Conservation (phyloP, 2,888 invertebrate genomes). For the Prionchulus punctatus region DNA sequence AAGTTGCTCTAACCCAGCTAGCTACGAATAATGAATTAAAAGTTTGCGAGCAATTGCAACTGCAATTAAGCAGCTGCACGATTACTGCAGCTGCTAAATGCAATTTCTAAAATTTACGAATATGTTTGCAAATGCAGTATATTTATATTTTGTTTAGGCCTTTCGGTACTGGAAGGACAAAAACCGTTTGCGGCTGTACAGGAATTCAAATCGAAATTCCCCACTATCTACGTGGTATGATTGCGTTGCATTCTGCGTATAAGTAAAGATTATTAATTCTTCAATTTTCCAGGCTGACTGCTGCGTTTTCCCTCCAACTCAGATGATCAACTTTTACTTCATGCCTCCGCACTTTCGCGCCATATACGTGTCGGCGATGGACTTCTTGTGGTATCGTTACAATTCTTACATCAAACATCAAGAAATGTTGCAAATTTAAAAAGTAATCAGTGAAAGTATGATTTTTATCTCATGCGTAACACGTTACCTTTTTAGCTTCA, state of each 20-base stretch:
- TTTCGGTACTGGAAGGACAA: slow-evolving; percentile 56
- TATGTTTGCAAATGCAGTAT: no score
- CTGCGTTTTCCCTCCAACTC: slow-evolving; percentile 71
- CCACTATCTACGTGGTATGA: slow-evolving; percentile 50
- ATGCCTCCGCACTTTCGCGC: slow-evolving; percentile 64
- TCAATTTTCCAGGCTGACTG: slow-evolving; percentile 53
- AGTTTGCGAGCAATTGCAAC: no score
- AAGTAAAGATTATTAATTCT: not conserved
- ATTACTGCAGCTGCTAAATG: no score
- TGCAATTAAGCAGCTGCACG: no score
- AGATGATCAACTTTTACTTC: slow-evolving; percentile 69
- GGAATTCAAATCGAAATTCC: slow-evolving; percentile 54
- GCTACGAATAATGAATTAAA: no score
- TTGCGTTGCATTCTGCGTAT: not conserved
- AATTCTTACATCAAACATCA: slow-evolving; percentile 68
- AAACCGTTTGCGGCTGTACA: slow-evolving; percentile 40
- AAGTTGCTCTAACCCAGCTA: no score
- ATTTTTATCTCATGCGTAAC: no score
- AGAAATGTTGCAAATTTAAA: no score
- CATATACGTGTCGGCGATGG: slow-evolving; percentile 64
- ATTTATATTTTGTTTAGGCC: no score
- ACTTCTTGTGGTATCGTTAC: slow-evolving; percentile 69
- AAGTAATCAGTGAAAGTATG: no score
- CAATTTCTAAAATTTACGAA: no score
- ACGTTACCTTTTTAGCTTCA: no score